Conservation (phyloP, 2,888 invertebrate species). For the Ochlodes sylvanus region DNA sequence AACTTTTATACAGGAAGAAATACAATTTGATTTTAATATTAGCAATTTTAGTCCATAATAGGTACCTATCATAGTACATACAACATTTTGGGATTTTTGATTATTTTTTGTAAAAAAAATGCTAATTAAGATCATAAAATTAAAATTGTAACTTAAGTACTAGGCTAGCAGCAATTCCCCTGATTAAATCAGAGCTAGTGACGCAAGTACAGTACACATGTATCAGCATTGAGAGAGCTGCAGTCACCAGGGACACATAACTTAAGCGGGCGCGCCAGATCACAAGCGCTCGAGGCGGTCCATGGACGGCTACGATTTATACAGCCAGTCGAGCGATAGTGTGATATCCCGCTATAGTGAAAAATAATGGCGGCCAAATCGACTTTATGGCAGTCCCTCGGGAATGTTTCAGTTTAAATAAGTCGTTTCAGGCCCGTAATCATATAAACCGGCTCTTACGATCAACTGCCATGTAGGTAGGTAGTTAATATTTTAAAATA, state of each 20-base stretch:
- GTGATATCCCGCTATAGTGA: conserved; percentile 61
- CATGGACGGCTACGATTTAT: conserved; percentile 69
- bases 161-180: not conserved
- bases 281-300: conserved; percentile 68
- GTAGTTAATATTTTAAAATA: no score
- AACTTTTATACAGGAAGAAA: no score
- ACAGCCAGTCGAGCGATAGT: conserved; percentile 52
- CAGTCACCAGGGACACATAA: conserved; percentile 75
- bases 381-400: conserved; percentile 50
- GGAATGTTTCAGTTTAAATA: conserved; percentile 38
- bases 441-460: conserved; percentile 10
- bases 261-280: conserved; percentile 72
- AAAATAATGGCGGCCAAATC: conserved; percentile 67
- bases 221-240: conserved; percentile 45
- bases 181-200: conserved; percentile 26
- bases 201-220: conserved; percentile 47
- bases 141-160: not conserved
- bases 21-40: no score
- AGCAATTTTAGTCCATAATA: no score
- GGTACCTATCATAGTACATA: no score
- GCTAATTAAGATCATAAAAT: not conserved
- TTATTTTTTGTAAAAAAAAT: no score
- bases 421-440: conserved; percentile 22
- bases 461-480: not conserved
- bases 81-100: no score